Conservation (phyloP, 2,797 vertebrate species). For the Halcyon leucocephala region DNA sequence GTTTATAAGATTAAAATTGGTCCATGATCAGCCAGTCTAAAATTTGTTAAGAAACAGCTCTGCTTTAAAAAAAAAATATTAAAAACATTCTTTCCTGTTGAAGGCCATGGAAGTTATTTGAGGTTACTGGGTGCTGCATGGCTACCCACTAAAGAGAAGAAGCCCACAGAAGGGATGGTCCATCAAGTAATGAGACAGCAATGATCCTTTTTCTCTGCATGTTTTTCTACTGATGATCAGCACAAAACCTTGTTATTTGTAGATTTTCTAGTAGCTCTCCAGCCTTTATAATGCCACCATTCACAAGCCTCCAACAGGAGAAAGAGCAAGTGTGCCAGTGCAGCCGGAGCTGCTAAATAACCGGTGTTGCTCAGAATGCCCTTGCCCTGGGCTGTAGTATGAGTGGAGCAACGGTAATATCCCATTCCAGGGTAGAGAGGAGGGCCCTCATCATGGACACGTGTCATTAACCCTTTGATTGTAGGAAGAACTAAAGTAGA, state of each 20-base stretch:
- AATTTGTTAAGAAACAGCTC: neutral
- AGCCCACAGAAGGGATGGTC: neutral
- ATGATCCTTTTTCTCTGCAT: accelerated
- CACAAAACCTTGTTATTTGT: neutral
- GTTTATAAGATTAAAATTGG: neutral
- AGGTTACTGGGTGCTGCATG: neutral
- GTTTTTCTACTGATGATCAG: neutral
- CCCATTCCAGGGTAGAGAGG: neutral
- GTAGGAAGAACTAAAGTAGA: neutral
- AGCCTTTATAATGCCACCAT: neutral
- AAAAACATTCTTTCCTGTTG: neutral
- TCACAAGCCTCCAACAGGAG: neutral
- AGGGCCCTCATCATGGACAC: neutral
- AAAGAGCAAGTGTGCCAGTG: neutral
- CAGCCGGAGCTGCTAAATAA: neutral
- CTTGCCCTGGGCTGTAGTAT: neutral
- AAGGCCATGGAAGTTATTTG: neutral
- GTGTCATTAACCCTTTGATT: neutral
- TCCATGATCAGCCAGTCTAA: neutral
- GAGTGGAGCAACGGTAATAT: neutral
- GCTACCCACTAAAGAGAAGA: neutral
- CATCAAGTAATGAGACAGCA: neutral
- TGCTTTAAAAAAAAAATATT: neutral
- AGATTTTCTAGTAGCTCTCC: constrained; percentile 2
- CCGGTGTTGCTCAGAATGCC: neutral